A percentile compares a stretch with the other conserved stretches of the same genome.
phyloP scores from a whole-genome alignment of 2,888 invertebrate genomes.

The Hecatera dysodea region DNA sequence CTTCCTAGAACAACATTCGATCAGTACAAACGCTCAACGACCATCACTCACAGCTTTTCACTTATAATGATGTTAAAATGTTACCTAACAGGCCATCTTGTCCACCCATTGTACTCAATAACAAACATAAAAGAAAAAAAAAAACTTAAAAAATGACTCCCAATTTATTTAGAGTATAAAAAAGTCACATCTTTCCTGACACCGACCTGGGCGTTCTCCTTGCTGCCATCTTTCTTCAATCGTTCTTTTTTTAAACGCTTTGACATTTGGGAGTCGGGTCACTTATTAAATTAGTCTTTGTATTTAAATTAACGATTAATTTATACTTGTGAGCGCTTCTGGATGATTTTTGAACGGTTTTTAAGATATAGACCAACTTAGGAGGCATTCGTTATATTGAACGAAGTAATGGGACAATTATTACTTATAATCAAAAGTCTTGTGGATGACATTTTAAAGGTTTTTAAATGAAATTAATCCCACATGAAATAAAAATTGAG shows the following conservation, averaged over 20 bases:
- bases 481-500: neutral
- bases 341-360: slow-evolving; percentile 60
- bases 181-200: slow-evolving; percentile 87
- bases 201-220: slow-evolving; percentile 84
- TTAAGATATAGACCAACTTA: neutral
- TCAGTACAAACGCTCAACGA: slow-evolving; percentile 62
- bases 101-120: slow-evolving; percentile 90
- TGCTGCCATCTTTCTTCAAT: slow-evolving; percentile 85
- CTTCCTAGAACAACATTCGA: slow-evolving; percentile 57
- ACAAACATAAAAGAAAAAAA: slow-evolving; percentile 81
- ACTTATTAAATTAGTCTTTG: slow-evolving; percentile 91
- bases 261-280: slow-evolving; percentile 88
- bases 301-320: slow-evolving; percentile 90
- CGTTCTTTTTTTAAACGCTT: slow-evolving; percentile 84
- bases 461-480: neutral
- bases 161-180: slow-evolving; percentile 90
- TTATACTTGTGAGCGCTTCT: slow-evolving; percentile 78
- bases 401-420: neutral
- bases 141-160: slow-evolving; percentile 87
- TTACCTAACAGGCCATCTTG: slow-evolving; percentile 88
- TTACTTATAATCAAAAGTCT: neutral
- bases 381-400: neutral
- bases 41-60: slow-evolving; percentile 88
- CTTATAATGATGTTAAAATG: slow-evolving; percentile 91
- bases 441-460: neutral